Evolutionary conservation across 2,113 vertebrate species (phyloP).

Genomic region (Eclectus roratus): DNA sequence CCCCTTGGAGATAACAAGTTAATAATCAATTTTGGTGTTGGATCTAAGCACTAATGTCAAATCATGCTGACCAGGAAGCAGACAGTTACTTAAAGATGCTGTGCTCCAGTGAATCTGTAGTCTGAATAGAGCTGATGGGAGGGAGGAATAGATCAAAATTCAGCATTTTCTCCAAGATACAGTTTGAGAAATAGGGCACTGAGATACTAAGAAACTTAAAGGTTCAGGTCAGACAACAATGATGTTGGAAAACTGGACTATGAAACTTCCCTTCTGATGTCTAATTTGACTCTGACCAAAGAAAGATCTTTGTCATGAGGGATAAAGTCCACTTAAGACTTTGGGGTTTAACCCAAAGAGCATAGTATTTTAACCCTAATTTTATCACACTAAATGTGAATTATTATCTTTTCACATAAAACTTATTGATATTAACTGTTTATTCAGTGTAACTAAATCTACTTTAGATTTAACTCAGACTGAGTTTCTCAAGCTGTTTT

Average conservation of each 20-base stretch:
- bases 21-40: not conserved
- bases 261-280: not conserved
- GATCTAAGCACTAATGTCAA: not conserved
- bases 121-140: not conserved
- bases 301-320: not conserved
- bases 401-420: not conserved
- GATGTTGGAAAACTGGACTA: not conserved
- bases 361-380: not conserved
- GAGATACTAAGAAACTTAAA: not conserved
- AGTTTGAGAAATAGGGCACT: not conserved
- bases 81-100: not conserved
- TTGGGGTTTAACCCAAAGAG: not conserved
- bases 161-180: not conserved
- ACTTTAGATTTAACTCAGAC: not conserved
- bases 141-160: not conserved
- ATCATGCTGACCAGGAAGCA: not conserved
- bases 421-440: not conserved
- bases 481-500: not conserved
- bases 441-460: not conserved
- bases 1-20: not conserved
- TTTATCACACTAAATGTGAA: not conserved
- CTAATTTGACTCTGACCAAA: not conserved
- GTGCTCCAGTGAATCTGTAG: not conserved
- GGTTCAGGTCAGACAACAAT: not conserved
- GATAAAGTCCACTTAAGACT: not conserved